Conservation (phyloP, 2,888 invertebrate genomes). For the Agonopterix subpropinquella region DNA sequence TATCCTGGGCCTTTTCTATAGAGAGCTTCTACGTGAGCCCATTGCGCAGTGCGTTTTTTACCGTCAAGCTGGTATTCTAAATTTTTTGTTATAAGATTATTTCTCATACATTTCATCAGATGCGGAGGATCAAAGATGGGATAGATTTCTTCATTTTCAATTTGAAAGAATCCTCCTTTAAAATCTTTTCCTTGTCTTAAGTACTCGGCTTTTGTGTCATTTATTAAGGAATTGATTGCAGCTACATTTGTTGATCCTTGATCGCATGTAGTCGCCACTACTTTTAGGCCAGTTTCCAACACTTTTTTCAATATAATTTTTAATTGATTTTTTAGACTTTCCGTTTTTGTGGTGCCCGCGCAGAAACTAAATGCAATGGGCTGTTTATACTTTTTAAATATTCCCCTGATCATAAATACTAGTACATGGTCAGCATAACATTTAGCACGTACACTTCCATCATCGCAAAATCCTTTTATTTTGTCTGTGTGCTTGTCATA, state of each 20-base stretch:
- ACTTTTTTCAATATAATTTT: slow-evolving; percentile 1
- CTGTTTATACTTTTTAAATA: slow-evolving; percentile 9
- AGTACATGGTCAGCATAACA: slow-evolving; percentile 7
- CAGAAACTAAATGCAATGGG: slow-evolving; percentile 4
- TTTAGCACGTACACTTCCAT: background rate
- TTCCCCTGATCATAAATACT: slow-evolving; percentile 10
- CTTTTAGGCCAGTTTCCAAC: background rate
- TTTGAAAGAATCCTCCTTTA: slow-evolving; percentile 3
- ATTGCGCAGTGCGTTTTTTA: slow-evolving; percentile 8
- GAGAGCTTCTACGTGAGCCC: slow-evolving; percentile 8
- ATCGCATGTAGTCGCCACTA: slow-evolving; percentile 6
- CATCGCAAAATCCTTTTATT: slow-evolving; percentile 4
- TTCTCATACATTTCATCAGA: slow-evolving; percentile 10
- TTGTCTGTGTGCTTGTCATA: slow-evolving; percentile 5
- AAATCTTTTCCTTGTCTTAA: slow-evolving; percentile 2
- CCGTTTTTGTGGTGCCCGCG: background rate
- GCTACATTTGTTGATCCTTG: slow-evolving; percentile 8
- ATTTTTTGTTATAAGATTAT: slow-evolving; percentile 11
- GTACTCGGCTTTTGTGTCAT: slow-evolving; percentile 4
- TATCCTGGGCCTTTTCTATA: slow-evolving; percentile 8
- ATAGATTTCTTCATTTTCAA: slow-evolving; percentile 4
- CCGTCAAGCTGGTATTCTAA: slow-evolving; percentile 7
- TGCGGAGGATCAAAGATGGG: slow-evolving; percentile 8
- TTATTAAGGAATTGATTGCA: slow-evolving; percentile 7
- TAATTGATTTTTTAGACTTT: slow-evolving; percentile 1